phyloP scores from a whole-genome alignment of 2,888 invertebrate genomes.

The Lithophane leautieri region DNA sequence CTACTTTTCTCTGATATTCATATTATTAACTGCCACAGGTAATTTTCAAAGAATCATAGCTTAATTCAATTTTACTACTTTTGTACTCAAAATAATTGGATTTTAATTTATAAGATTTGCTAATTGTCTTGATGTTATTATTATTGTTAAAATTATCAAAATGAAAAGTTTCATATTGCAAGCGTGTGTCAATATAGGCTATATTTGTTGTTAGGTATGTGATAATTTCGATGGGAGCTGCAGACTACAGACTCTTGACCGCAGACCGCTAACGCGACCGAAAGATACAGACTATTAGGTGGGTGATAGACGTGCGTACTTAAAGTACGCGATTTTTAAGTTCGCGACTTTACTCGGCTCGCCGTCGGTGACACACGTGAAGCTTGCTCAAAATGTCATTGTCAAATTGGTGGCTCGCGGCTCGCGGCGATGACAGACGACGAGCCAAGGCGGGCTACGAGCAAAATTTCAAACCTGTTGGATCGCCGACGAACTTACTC shows the following conservation, averaged over 20 bases:
- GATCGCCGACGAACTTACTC: no score
- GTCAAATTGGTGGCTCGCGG: no score
- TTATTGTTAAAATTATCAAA: neutral
- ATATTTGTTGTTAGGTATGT: constrained; percentile 18
- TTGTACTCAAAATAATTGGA: constrained; percentile 29
- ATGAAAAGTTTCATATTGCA: neutral
- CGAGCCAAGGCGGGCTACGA: no score
- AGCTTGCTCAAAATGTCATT: no score
- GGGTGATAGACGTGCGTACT: no score
- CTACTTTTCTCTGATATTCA: constrained; percentile 2
- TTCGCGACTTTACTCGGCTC: no score
- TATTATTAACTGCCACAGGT: constrained; percentile 26
- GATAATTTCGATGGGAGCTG: neutral
- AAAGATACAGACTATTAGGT: neutral
- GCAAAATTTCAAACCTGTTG: no score
- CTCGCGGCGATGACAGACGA: no score
- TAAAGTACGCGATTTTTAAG: no score
- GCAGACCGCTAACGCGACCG: neutral
- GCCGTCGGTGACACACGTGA: no score
- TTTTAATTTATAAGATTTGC: constrained; percentile 17
- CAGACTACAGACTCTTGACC: neutral
- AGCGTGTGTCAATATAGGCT: neutral
- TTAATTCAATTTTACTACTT: constrained; percentile 36
- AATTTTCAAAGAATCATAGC: constrained; percentile 14
- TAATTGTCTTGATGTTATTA: constrained; percentile 9